phyloP scores from a whole-genome alignment of 2,113 vertebrate species.

The Limanda limanda region DNA sequence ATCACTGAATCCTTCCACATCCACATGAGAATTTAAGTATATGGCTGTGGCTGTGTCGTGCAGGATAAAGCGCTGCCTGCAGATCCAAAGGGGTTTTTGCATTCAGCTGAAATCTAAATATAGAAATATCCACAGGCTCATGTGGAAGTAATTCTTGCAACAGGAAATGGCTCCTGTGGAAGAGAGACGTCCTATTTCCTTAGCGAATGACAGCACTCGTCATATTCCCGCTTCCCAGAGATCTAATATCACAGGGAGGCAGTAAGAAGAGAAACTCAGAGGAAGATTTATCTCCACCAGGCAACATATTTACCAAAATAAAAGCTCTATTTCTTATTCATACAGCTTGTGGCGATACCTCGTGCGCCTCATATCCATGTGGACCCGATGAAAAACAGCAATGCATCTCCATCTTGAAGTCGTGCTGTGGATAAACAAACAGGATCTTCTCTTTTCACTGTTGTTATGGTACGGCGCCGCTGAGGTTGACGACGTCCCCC shows the following conservation, averaged over 20 bases:
- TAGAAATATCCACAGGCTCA: conserved; percentile 39
- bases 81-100: neutral
- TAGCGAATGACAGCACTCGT: conserved; percentile 11
- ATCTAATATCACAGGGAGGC: conserved; percentile 9
- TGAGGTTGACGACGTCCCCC: neutral
- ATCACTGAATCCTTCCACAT: neutral
- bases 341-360: neutral
- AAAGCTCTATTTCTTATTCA: conserved; percentile 22
- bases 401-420: neutral
- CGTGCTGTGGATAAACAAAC: neutral
- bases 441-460: conserved; percentile 7
- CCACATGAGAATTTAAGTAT: conserved; percentile 5
- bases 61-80: conserved; percentile 12
- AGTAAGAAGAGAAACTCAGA: conserved; percentile 5
- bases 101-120: conserved; percentile 52
- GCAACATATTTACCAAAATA: conserved; percentile 42
- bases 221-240: conserved; percentile 12
- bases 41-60: conserved; percentile 22
- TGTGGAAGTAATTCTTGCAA: conserved; percentile 37
- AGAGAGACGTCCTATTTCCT: conserved; percentile 29
- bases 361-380: neutral
- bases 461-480: neutral
- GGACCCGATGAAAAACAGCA: conserved; percentile 23
- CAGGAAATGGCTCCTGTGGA: conserved; percentile 47
- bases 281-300: conserved; percentile 18